A percentile compares a stretch with the other conserved stretches of the same genome.
Evolutionary conservation across 2,113 vertebrate genomes (phyloP).

Genomic region (Numenius arquata): DNA sequence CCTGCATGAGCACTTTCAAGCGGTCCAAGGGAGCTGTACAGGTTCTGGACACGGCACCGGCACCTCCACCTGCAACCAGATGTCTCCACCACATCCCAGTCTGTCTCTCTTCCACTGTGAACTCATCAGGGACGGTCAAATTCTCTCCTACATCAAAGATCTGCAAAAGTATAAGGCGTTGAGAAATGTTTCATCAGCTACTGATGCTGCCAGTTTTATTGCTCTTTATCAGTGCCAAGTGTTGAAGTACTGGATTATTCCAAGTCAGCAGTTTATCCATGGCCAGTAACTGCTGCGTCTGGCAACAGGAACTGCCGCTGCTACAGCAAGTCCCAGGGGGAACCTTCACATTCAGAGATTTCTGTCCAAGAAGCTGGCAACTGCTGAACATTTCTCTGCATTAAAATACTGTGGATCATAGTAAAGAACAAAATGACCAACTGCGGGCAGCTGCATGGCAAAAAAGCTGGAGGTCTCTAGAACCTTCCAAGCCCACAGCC

Average conservation of each 20-base stretch:
- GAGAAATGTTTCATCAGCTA: not conserved
- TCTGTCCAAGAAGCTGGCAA: not conserved
- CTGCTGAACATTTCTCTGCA: not conserved
- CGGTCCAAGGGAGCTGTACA: constrained; percentile 94
- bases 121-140: constrained; percentile 92
- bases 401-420: not conserved
- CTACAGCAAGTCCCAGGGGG: not conserved
- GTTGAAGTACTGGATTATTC: not conserved
- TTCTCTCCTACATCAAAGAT: constrained; percentile 97
- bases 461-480: not conserved
- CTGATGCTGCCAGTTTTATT: not conserved
- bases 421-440: not conserved
- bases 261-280: not conserved
- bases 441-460: not conserved
- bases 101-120: constrained; percentile 92
- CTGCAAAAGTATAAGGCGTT: constrained; percentile 61
- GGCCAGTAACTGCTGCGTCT: not conserved
- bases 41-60: constrained; percentile 91
- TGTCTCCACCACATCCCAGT: constrained; percentile 97
- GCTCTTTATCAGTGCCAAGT: not conserved
- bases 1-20: constrained; percentile 98
- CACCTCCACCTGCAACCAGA: constrained; percentile 93
- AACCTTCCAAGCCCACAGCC: not conserved
- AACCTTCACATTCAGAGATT: not conserved
- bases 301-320: not conserved